Evolutionary conservation across 1,140 invertebrate genomes (phyloP).

Genomic region (Drosophila bipectinata): DNA sequence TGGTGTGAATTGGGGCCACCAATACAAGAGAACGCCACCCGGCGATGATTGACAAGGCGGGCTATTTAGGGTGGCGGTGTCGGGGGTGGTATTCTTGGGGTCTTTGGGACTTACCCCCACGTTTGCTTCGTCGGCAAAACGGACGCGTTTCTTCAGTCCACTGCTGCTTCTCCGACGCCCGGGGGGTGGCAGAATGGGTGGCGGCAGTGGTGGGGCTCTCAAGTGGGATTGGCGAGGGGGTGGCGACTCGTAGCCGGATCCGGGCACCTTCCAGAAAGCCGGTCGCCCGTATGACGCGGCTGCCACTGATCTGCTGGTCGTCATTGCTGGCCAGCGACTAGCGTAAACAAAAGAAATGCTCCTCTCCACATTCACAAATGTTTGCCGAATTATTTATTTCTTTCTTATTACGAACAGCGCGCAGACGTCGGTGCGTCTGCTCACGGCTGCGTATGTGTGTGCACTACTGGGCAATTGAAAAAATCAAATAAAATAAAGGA

Average conservation of each 20-base stretch:
- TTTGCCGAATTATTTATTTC: slow-evolving; percentile 30
- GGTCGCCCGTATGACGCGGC: slow-evolving; percentile 85
- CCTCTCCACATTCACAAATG: slow-evolving; percentile 56
- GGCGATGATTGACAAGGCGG: slow-evolving; percentile 67
- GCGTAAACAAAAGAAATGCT: slow-evolving; percentile 73
- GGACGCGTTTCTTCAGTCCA: slow-evolving; percentile 78
- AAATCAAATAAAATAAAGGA: slow-evolving; percentile 26
- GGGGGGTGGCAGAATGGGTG: slow-evolving; percentile 12
- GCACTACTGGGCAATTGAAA: slow-evolving; percentile 58
- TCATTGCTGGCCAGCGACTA: slow-evolving; percentile 77
- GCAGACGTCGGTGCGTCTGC: slow-evolving; percentile 59
- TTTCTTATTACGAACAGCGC: slow-evolving; percentile 26
- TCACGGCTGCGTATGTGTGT: slow-evolving; percentile 57
- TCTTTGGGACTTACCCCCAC: slow-evolving; percentile 61
- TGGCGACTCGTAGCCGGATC: slow-evolving; percentile 83
- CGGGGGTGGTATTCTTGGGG: slow-evolving; percentile 7
- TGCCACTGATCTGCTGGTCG: slow-evolving; percentile 67
- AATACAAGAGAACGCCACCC: slow-evolving; percentile 1
- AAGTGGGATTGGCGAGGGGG: neutral
- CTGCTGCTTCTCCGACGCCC: slow-evolving; percentile 63
- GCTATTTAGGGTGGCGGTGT: slow-evolving; percentile 19
- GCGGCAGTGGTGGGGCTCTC: slow-evolving; percentile 2
- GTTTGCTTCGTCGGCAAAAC: slow-evolving; percentile 68
- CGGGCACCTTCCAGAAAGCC: slow-evolving; percentile 86
- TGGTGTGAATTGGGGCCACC: slow-evolving; percentile 66